These are phyloP conservation scores for Silurus aristotelis DNA, from an alignment of 2,797 vertebrate species.

Conservation along the genomic window DNA sequence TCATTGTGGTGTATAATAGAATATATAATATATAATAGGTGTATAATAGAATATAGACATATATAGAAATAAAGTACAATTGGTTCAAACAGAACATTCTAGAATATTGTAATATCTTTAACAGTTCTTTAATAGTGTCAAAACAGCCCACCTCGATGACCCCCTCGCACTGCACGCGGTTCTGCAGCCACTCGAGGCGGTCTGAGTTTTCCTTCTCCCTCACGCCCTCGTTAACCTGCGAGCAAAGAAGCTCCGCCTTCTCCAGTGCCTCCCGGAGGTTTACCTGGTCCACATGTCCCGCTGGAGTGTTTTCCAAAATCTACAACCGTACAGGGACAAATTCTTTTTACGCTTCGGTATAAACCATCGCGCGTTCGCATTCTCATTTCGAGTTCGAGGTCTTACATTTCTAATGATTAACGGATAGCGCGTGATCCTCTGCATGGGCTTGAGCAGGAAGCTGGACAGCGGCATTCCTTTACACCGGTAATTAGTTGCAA, in stretches of 20 bases:
- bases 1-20: neutral
- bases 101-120: neutral
- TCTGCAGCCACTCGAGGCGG: slow-evolving; percentile 93
- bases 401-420: slow-evolving; percentile 93
- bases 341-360: too few relatives aligned
- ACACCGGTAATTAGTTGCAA: slow-evolving; percentile 90
- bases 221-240: slow-evolving; percentile 93
- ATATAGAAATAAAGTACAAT: too few relatives aligned
- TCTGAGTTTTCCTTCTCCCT: slow-evolving; percentile 95
- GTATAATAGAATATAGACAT: too few relatives aligned
- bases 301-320: slow-evolving; percentile 92
- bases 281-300: slow-evolving; percentile 80
- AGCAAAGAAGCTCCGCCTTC: slow-evolving; percentile 89
- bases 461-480: slow-evolving; percentile 98
- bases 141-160: slow-evolving; percentile 79
- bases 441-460: slow-evolving; percentile 97
- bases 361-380: too few relatives aligned
- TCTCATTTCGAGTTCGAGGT: neutral
- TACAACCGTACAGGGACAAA: slow-evolving; percentile 55
- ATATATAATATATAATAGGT: too few relatives aligned
- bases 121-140: neutral
- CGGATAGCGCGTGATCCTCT: slow-evolving; percentile 96
- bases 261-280: slow-evolving; percentile 85
- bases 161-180: slow-evolving; percentile 88
- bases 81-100: neutral